Evolutionary conservation across 2,797 vertebrate genomes (phyloP).

Genomic region (Oreonectes daqikongensis): DNA sequence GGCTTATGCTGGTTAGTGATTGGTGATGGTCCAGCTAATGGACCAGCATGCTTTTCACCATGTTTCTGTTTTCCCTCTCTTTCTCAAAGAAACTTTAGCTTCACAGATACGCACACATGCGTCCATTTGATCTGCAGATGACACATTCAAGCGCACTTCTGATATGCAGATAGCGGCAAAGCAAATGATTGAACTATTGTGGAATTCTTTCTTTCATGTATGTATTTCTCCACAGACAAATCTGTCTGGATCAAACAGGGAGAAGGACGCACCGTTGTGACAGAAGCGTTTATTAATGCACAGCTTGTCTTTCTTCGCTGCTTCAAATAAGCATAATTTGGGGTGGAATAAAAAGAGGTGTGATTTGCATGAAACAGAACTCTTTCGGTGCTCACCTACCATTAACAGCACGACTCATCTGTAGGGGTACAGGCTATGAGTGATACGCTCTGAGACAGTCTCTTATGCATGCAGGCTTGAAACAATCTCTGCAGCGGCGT

Average conservation of each 20-base stretch:
- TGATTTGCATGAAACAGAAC: conserved; percentile 29
- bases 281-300: conserved; percentile 9
- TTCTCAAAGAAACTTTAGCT: conserved; percentile 16
- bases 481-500: conserved; percentile 12
- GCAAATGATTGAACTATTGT: conserved; percentile 40
- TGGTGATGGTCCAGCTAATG: neutral
- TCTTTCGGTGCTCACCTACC: neutral
- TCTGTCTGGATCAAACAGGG: conserved; percentile 48
- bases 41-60: neutral
- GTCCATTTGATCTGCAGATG: conserved; percentile 43
- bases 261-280: conserved; percentile 13
- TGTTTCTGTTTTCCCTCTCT: no score
- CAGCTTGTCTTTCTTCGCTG: conserved; percentile 6
- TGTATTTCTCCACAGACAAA: conserved; percentile 44
- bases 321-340: conserved; percentile 27
- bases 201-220: conserved; percentile 52
- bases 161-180: conserved; percentile 54
- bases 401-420: conserved; percentile 34
- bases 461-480: conserved; percentile 36
- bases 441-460: conserved; percentile 17
- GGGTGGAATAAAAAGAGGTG: conserved; percentile 10
- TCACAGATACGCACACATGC: conserved; percentile 21
- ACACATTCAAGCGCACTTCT: conserved; percentile 53
- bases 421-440: conserved; percentile 4
- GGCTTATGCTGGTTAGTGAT: neutral